Evolutionary conservation across 2,797 vertebrate genomes (phyloP), one percentile per base, ranked within the genome.

Genomic region (Sarcophilus harrisii): DNA sequence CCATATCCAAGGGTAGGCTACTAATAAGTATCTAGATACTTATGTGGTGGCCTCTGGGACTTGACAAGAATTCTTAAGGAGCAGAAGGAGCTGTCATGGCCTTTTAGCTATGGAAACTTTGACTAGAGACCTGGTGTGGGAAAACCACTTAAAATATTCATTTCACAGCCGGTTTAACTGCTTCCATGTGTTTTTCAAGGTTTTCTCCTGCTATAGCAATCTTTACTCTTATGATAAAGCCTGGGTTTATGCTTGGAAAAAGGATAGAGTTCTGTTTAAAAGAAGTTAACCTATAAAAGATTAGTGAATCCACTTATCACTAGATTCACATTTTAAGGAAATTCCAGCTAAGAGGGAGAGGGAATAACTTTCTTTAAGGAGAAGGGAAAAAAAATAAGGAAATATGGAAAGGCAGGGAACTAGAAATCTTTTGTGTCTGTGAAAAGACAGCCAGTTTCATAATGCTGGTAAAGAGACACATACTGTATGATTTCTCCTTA

Each of bases 261-360:
- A 81, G 73, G 21, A 45, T 81, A 81, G 38, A 81, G 38, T 81
- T 81, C 21, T 38, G 45, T 45, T 81, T 81, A 81, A 81, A 81
- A 81, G 38, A 45, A 45, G 38, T 24, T 10, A 28, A 24, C 21
- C 73, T 49, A 27, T 87, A 38, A 4, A 28, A 55, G 32, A 66
- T 95, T 89, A 58, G 32, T 55, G 90, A 94, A 91, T 38, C n/a
- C 91, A 91, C 87, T 24, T 87, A 92, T 91, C 18, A 55, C 38
- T 16, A 8, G 0, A 4, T 4, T 8, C n/a, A 52, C 29, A 96
- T 87, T 91, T 58, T 52, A 59, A 94, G n/a, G 45, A 49, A 81
- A 87, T 4, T 27, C 27, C 13, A 4, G 6, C 21, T 45, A 90
- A 12, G 27, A 89, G 14, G 11, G 57, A 58, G 13, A 21, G 21